Evolutionary conservation across 1,140 invertebrate genomes (phyloP), one percentile per base, ranked within the genome.

Genomic region (Grapholita molesta): DNA sequence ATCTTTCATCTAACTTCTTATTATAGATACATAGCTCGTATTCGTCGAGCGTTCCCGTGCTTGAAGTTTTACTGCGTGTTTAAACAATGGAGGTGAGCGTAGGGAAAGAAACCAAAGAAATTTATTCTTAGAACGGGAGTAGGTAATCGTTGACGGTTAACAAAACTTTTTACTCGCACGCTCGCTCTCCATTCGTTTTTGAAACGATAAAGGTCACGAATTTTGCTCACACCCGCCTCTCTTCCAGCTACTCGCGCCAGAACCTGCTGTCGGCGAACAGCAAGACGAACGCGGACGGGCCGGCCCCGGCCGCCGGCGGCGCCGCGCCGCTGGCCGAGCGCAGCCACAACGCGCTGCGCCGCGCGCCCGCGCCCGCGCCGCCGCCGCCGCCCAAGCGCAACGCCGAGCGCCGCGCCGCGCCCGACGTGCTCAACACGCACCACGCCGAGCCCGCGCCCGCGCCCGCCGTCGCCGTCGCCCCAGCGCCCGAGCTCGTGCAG

Each of bases 161-260:
- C n/a, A n/a, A n/a, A n/a, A n/a, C n/a, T n/a, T n/a, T n/a, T n/a
- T n/a, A n/a, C n/a, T n/a, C n/a, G n/a, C n/a, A n/a, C n/a, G n/a
- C n/a, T n/a, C n/a, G n/a, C n/a, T n/a, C n/a, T n/a, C n/a, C n/a
- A n/a, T n/a, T n/a, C n/a, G n/a, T n/a, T n/a, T n/a, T n/a, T n/a
- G n/a, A n/a, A n/a, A n/a, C n/a, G n/a, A n/a, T n/a, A n/a, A n/a
- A n/a, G n/a, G n/a, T n/a, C n/a, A 2, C 38, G 15, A 15, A 48
- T 48, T 6, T 18, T 3, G 0, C 42, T 21, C 1, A 21, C 8
- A 18, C 18, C n/a, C 18, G 6, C 18, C 2, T 21, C 0, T n/a
- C 83, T 93, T 93, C 15, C 92, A 97, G 96, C 83, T 96, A 97
- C 85, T 97, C 96, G 8, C 94, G 96, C 64, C 96, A 97, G 92